Evolutionary conservation across 2,113 vertebrate species (phyloP).

Genomic region (Rafetus swinhoei): DNA sequence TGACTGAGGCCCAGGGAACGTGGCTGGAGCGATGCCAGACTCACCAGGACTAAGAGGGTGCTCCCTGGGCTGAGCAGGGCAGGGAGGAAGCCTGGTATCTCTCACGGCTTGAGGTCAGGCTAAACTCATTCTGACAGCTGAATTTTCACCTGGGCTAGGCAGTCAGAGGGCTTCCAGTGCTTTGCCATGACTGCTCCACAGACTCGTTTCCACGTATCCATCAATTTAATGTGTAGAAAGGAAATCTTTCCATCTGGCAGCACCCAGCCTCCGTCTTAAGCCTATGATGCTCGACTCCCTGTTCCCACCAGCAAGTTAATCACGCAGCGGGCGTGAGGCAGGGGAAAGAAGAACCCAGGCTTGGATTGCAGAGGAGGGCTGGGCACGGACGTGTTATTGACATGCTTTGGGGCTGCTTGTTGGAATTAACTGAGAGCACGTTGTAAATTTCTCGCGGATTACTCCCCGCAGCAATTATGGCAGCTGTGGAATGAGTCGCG

Average conservation of each 20-base stretch:
- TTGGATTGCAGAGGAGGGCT: neutral
- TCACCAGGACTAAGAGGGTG: neutral
- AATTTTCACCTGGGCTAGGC: neutral
- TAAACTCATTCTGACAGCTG: neutral
- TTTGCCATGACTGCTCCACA: neutral
- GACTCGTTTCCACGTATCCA: neutral
- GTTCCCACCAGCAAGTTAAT: neutral
- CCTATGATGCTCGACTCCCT: accelerated
- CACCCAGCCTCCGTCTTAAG: neutral
- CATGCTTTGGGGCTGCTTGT: neutral
- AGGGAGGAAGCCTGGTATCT: neutral
- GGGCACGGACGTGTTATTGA: neutral
- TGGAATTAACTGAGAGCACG: neutral
- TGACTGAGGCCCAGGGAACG: neutral
- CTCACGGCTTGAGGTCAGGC: neutral
- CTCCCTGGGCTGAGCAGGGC: neutral
- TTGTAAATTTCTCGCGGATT: neutral
- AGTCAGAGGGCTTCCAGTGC: neutral
- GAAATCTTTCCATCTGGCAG: neutral
- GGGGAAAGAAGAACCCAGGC: neutral
- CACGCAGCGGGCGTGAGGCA: neutral
- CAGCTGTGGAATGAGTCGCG: neutral
- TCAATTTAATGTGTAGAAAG: neutral
- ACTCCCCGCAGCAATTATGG: neutral
- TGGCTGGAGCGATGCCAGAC: neutral